phyloP scores from a whole-genome alignment of 2,113 vertebrate species.

The Apteryx owenii region DNA sequence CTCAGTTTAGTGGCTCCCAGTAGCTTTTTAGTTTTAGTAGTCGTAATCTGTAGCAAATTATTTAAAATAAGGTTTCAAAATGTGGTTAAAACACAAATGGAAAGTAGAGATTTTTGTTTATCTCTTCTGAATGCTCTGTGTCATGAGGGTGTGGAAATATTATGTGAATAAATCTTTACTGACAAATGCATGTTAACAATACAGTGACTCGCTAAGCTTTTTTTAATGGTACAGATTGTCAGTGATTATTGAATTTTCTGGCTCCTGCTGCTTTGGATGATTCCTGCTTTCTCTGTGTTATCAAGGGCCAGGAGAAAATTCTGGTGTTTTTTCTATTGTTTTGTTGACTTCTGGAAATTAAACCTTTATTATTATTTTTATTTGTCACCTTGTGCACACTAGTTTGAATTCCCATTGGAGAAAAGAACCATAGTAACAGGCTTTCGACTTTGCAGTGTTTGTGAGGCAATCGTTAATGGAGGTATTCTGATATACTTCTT shows the following conservation, averaged over 20 bases:
- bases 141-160: neutral
- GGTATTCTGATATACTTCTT: constrained; percentile 57
- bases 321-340: neutral
- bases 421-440: constrained; percentile 57
- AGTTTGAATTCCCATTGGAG: constrained; percentile 60
- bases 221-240: neutral
- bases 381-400: constrained; percentile 28
- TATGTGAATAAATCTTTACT: neutral
- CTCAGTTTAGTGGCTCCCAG: no score
- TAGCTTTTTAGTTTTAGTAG: neutral
- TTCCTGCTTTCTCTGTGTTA: constrained; percentile 3
- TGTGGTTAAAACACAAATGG: neutral
- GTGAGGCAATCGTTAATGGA: constrained; percentile 58
- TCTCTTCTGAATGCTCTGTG: neutral
- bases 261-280: neutral
- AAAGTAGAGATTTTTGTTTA: neutral
- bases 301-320: neutral
- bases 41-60: neutral
- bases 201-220: neutral
- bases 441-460: constrained; percentile 58
- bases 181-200: fast-evolving
- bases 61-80: neutral
- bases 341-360: constrained; percentile 3
- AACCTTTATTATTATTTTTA: neutral
- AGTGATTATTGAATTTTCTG: neutral